These are phyloP conservation scores for Pavo muticus DNA, from an alignment of 2,113 vertebrate genomes.

Conservation along the genomic window DNA sequence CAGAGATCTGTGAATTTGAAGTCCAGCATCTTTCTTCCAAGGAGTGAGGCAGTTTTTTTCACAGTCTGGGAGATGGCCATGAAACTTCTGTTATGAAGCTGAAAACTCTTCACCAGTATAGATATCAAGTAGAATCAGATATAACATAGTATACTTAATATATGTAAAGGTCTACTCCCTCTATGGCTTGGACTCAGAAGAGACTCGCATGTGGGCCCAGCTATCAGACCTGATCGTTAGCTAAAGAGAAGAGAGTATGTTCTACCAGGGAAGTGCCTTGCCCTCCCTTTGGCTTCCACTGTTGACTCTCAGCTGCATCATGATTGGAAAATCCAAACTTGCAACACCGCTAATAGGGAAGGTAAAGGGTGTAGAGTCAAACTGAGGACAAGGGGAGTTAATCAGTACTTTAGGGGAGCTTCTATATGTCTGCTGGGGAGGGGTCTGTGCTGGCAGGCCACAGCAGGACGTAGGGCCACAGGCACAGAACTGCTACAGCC, in stretches of 20 bases:
- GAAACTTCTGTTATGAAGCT: background rate
- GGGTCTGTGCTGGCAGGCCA: background rate
- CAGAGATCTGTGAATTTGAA: background rate
- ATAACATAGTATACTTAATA: background rate
- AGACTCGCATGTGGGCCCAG: background rate
- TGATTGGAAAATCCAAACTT: background rate
- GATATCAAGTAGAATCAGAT: background rate
- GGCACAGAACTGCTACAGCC: too few species aligned
- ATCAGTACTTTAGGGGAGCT: background rate
- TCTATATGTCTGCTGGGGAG: fast-evolving
- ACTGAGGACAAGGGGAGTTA: fast-evolving
- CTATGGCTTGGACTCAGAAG: background rate
- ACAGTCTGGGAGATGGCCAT: background rate
- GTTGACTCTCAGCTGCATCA: background rate
- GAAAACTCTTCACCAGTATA: background rate
- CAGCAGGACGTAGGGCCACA: background rate
- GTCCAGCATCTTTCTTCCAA: background rate
- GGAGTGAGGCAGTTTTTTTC: background rate
- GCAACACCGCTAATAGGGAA: fast-evolving
- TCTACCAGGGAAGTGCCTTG: background rate
- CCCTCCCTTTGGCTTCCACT: background rate
- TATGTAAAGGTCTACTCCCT: background rate
- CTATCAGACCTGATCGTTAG: background rate
- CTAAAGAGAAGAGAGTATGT: background rate
- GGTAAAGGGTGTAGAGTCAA: background rate